phyloP scores from a whole-genome alignment of 2,797 vertebrate species.

The Otus scops region DNA sequence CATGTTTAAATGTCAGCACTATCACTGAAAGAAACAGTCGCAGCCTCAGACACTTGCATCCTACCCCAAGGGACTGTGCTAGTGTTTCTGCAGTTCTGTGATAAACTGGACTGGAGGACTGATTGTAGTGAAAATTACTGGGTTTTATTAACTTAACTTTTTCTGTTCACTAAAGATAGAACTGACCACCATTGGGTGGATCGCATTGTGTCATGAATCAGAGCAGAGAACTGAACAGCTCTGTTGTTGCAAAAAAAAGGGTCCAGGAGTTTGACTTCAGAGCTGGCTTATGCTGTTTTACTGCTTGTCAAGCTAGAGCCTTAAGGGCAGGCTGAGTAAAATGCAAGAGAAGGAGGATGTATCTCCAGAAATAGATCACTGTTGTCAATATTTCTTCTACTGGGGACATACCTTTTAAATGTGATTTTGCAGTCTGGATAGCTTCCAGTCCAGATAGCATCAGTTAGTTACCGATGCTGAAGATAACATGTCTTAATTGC shows the following conservation, averaged over 20 bases:
- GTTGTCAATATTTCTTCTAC: background rate
- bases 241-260: background rate
- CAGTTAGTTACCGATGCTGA: background rate
- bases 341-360: background rate
- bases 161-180: background rate
- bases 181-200: background rate
- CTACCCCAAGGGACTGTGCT: fast-evolving
- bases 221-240: background rate
- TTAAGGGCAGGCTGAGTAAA: background rate
- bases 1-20: background rate
- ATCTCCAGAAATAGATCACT: background rate
- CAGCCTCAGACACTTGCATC: background rate
- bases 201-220: background rate
- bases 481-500: background rate
- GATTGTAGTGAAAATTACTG: background rate
- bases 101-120: background rate
- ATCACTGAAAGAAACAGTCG: background rate
- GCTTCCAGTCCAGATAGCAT: background rate
- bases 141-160: background rate
- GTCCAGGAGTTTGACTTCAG: background rate
- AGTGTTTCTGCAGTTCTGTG: background rate
- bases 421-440: background rate
- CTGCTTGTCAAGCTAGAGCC: background rate
- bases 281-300: background rate
- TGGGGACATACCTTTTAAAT: background rate